phyloP scores from a whole-genome alignment of 2,113 vertebrate genomes.

The Trichomycterus rosablanca region DNA sequence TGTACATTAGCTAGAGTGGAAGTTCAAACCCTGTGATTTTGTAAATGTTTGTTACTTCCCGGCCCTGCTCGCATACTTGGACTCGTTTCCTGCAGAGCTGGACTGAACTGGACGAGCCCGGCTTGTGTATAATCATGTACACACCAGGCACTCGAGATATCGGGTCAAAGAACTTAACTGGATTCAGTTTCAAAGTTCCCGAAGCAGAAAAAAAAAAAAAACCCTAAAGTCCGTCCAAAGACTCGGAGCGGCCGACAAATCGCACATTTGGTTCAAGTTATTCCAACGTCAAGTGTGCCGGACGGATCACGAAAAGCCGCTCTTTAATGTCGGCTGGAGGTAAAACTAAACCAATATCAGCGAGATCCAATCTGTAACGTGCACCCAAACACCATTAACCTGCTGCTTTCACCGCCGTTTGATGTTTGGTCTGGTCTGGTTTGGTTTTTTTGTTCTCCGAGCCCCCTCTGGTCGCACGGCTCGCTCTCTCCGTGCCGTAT shows the following conservation, averaged over 20 bases:
- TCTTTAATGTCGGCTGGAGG: slow-evolving; percentile 32
- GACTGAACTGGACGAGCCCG: too few species aligned
- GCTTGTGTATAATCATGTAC: slow-evolving; percentile 59
- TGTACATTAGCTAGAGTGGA: too few species aligned
- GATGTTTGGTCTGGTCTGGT: background rate
- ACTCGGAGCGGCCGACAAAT: slow-evolving; percentile 43
- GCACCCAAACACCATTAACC: slow-evolving; percentile 17
- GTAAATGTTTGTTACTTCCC: too few species aligned
- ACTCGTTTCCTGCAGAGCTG: too few species aligned
- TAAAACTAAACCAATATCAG: slow-evolving; percentile 33
- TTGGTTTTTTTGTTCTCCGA: background rate
- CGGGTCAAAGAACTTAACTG: slow-evolving; percentile 58
- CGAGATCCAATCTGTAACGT: slow-evolving; percentile 6
- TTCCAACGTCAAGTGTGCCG: slow-evolving; percentile 45
- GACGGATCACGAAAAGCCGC: slow-evolving; percentile 42
- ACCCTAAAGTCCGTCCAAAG: too few species aligned
- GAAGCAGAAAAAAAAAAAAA: slow-evolving; percentile 40
- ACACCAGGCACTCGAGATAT: slow-evolving; percentile 58
- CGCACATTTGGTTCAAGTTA: slow-evolving; percentile 62
- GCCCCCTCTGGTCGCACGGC: background rate
- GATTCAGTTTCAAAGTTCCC: slow-evolving; percentile 66
- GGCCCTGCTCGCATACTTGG: too few species aligned
- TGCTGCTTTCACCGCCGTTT: slow-evolving; percentile 5
- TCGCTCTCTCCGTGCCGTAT: background rate
- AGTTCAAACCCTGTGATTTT: too few species aligned